phyloP scores from a whole-genome alignment of 2,797 vertebrate species.

The Neopelma chrysocephalum region DNA sequence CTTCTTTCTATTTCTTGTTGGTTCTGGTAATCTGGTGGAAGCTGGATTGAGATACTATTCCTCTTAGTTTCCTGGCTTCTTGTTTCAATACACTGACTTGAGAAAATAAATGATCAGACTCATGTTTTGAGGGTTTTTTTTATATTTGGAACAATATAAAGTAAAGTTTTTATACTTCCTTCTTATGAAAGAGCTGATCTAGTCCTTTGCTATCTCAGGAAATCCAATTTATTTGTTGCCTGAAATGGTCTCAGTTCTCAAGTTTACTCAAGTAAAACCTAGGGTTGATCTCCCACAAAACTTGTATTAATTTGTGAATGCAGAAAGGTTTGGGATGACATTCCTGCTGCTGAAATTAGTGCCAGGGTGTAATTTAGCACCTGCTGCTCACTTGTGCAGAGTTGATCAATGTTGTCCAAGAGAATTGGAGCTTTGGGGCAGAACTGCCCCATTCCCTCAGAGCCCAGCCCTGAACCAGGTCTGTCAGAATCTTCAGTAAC shows the following conservation, averaged over 20 bases:
- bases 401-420: accelerated
- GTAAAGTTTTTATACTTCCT: neutral
- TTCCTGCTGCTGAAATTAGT: accelerated
- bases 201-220: neutral
- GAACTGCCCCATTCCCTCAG: accelerated
- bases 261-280: neutral
- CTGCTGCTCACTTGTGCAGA: accelerated
- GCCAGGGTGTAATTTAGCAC: accelerated
- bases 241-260: neutral
- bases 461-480: neutral
- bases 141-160: neutral
- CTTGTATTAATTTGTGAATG: accelerated
- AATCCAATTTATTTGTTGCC: neutral
- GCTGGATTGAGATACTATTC: neutral
- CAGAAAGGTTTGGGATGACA: too few species aligned
- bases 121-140: neutral
- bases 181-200: neutral
- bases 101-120: neutral
- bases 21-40: constrained; percentile 14
- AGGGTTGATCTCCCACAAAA: too few species aligned
- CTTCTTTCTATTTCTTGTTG: neutral
- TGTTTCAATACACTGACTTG: neutral
- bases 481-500: neutral
- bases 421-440: neutral
- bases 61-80: neutral